These are phyloP conservation scores for Parnassius mnemosyne DNA, from an alignment of 2,888 invertebrate genomes.

Conservation along the genomic window DNA sequence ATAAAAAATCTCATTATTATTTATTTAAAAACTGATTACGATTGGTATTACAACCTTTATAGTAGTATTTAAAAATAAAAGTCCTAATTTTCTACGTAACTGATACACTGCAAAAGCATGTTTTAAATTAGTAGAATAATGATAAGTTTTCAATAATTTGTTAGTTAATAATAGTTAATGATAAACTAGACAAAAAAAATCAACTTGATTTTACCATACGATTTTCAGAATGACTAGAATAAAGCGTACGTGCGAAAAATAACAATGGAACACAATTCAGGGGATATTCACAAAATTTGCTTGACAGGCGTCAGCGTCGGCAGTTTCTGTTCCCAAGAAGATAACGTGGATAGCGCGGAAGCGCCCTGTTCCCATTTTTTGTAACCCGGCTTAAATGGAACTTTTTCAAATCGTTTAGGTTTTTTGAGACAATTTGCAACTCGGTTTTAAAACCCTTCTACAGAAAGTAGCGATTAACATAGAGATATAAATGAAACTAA, in stretches of 20 bases:
- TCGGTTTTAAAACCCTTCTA: too few species aligned
- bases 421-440: constrained; percentile 31
- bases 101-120: neutral
- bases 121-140: too few species aligned
- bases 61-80: too few species aligned
- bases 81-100: too few species aligned
- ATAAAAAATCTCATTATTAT: too few species aligned
- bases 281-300: constrained; percentile 35
- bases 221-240: constrained; percentile 34
- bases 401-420: constrained; percentile 44
- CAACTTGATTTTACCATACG: constrained; percentile 46
- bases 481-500: too few species aligned
- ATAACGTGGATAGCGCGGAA: constrained; percentile 53
- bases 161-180: too few species aligned
- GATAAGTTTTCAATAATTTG: too few species aligned
- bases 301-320: constrained; percentile 31
- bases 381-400: constrained; percentile 67
- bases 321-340: constrained; percentile 53
- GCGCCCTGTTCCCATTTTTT: constrained; percentile 69
- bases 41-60: too few species aligned
- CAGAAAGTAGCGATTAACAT: too few species aligned
- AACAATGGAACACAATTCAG: constrained; percentile 26
- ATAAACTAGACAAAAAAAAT: too few species aligned
- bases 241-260: constrained; percentile 26
- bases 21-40: too few species aligned